These are phyloP conservation scores for Pelosia muscerda DNA, from an alignment of 2,888 invertebrate species.

Conservation along the genomic window DNA sequence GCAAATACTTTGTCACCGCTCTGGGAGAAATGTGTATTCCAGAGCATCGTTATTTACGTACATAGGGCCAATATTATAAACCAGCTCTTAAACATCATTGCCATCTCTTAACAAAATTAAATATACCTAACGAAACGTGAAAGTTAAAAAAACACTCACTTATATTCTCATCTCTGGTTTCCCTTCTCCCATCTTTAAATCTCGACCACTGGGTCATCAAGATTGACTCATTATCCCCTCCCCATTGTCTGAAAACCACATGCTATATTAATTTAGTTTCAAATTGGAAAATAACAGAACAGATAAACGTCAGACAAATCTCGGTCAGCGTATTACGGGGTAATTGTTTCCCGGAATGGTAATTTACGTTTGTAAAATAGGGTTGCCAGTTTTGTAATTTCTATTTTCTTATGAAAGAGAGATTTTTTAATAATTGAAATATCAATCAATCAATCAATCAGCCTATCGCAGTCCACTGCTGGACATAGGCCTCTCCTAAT, in stretches of 20 bases:
- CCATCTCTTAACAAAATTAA: background rate
- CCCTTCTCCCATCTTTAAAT: background rate
- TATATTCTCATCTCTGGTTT: conserved; percentile 4
- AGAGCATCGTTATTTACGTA: no score
- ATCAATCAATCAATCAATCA: no score
- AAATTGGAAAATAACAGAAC: conserved; percentile 28
- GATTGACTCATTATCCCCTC: conserved; percentile 18
- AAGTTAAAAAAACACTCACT: background rate
- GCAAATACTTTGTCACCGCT: no score
- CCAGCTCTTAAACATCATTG: no score
- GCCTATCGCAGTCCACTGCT: no score
- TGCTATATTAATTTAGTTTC: conserved; percentile 16
- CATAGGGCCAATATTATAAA: no score
- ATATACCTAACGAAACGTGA: background rate
- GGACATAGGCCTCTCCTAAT: no score
- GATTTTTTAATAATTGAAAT: background rate
- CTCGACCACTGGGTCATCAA: background rate
- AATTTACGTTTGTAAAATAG: conserved; percentile 21
- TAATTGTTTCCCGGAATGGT: conserved; percentile 37
- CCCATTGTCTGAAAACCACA: conserved; percentile 14
- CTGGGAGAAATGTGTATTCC: no score
- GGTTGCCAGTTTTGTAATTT: conserved; percentile 12
- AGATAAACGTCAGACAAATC: conserved; percentile 21
- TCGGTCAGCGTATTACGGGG: conserved; percentile 31
- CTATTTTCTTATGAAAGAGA: background rate